Conservation (phyloP, 2,113 vertebrate species). For the Pseudonaja textilis region DNA sequence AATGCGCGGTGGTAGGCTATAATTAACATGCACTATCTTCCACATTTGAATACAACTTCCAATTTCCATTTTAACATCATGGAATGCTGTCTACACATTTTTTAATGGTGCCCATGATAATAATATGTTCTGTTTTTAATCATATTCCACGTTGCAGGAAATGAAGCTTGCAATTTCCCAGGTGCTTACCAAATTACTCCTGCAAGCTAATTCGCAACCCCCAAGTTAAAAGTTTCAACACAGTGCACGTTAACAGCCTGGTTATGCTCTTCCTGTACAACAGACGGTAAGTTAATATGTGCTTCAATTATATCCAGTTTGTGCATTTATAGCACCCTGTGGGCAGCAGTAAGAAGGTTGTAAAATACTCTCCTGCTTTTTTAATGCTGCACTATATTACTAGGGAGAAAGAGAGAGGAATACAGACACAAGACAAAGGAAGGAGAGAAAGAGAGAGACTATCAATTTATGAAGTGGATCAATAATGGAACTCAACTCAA, state of each 20-base stretch:
- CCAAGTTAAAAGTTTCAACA: constrained; percentile 82
- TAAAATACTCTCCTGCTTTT: constrained; percentile 73
- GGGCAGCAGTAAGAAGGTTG: constrained; percentile 69
- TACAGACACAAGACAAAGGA: not conserved
- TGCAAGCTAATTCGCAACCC: constrained; percentile 91
- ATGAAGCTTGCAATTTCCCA: constrained; percentile 91
- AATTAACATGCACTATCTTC: constrained; percentile 90
- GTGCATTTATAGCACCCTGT: constrained; percentile 84
- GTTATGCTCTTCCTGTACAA: constrained; percentile 83
- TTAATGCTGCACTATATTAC: constrained; percentile 66
- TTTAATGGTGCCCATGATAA: constrained; percentile 96
- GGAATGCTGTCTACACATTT: constrained; percentile 96
- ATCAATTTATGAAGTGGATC: constrained; percentile 56
- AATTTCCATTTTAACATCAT: constrained; percentile 89
- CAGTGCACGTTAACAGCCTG: constrained; percentile 83
- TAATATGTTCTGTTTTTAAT: constrained; percentile 97
- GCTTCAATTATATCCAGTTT: constrained; percentile 89
- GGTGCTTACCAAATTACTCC: constrained; percentile 88
- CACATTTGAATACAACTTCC: constrained; percentile 87
- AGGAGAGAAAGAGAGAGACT: constrained; percentile 5
- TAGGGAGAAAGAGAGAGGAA: constrained; percentile 29
- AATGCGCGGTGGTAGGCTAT: constrained; percentile 81
- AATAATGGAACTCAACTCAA: constrained; percentile 55
- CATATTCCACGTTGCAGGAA: constrained; percentile 87
- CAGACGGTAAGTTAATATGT: constrained; percentile 93